Evolutionary conservation across 2,113 vertebrate genomes (phyloP).

Genomic region (Rhombomys opimus): DNA sequence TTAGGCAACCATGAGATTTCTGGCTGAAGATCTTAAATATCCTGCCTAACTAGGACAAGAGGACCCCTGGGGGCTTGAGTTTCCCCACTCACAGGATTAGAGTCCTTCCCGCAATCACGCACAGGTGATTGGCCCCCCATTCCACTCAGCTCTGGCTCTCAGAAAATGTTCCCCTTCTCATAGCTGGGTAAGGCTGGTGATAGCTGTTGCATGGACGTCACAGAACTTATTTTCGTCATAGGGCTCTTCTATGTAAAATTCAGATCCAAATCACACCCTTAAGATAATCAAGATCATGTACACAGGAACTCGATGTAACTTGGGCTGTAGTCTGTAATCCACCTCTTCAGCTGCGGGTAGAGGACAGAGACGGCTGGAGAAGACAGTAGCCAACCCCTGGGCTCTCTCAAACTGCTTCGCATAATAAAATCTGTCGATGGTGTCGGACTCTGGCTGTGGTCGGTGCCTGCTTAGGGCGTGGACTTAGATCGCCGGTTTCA

Average conservation of each 20-base stretch:
- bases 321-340: background rate
- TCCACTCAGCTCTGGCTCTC: background rate
- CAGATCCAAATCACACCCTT: background rate
- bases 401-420: slow-evolving; percentile 14
- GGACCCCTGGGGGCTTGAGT: background rate
- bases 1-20: background rate
- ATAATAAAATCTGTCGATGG: slow-evolving; percentile 53
- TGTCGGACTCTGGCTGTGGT: background rate
- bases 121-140: background rate
- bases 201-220: background rate
- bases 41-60: background rate
- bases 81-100: background rate
- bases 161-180: slow-evolving; percentile 10
- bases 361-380: background rate
- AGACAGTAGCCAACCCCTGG: background rate
- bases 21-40: background rate
- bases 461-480: background rate
- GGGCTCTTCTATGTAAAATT: background rate
- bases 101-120: background rate
- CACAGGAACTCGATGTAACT: background rate
- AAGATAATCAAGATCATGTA: slow-evolving; percentile 42
- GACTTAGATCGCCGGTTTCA: background rate
- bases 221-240: background rate
- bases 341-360: background rate
- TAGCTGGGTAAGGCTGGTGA: background rate